A percentile compares a stretch with the other conserved stretches of the same genome.
Conservation (phyloP, 2,797 vertebrate species). For the Decapterus maruadsi region DNA sequence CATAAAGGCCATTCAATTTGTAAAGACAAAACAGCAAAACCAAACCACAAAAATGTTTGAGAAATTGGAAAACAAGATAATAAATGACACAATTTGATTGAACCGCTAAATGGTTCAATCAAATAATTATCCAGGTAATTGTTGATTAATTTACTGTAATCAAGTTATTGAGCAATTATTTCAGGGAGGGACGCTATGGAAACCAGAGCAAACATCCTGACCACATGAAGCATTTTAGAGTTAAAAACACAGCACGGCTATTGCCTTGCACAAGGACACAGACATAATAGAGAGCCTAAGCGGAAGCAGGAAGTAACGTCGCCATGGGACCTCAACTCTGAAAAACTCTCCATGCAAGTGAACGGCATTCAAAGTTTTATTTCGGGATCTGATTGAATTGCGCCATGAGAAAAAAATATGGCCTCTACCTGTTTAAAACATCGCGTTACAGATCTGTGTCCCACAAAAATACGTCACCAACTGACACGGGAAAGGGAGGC, state of each 20-base stretch:
- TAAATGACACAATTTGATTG: not conserved
- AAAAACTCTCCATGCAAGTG: too few species aligned
- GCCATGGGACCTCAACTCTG: too few species aligned
- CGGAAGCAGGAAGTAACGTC: too few species aligned
- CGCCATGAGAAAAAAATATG: too few species aligned
- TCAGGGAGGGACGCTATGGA: not conserved
- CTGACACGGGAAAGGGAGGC: too few species aligned
- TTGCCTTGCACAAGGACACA: not conserved
- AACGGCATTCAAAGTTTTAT: too few species aligned
- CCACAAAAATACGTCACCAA: too few species aligned
- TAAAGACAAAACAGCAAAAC: not conserved
- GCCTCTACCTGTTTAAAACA: too few species aligned
- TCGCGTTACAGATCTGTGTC: too few species aligned
- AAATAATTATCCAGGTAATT: not conserved
- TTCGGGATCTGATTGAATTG: too few species aligned
- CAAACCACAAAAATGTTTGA: not conserved
- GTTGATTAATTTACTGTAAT: not conserved
- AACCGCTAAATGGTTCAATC: not conserved
- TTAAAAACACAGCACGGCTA: not conserved
- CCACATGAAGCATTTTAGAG: not conserved
- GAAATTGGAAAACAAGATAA: not conserved
- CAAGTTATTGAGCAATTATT: not conserved
- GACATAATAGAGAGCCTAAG: too few species aligned
- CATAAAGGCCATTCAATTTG: not conserved
- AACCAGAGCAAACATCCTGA: conserved; percentile 30